Conservation (phyloP, 35 echinoderm and acorn worm genomes). For the Apostichopus californicus region DNA sequence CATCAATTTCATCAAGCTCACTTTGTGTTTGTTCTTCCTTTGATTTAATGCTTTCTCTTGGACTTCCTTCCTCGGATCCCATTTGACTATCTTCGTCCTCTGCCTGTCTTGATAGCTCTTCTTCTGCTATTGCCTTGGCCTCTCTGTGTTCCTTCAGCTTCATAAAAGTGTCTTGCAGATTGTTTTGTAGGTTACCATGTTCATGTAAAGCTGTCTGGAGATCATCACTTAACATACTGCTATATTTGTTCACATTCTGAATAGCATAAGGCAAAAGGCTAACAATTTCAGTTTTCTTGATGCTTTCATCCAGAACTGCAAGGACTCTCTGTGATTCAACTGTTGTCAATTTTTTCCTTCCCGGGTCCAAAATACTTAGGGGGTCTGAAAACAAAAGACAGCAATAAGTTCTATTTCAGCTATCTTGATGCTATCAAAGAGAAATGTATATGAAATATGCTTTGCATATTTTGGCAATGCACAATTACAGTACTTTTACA, state of each 20-base stretch:
- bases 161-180: conserved; percentile 60
- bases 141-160: conserved; percentile 58
- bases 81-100: conserved; percentile 23
- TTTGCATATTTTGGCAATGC: neutral
- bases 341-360: conserved; percentile 94
- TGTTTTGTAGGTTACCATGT: conserved; percentile 71
- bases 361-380: conserved; percentile 92
- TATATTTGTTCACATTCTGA: conserved; percentile 84
- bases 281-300: conserved; percentile 80
- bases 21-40: conserved; percentile 1
- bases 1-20: conserved; percentile 19
- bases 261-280: conserved; percentile 75
- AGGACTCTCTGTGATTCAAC: conserved; percentile 93
- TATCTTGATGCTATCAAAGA: no score
- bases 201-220: conserved; percentile 69
- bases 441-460: neutral
- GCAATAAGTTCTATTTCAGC: neutral
- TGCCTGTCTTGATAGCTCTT: conserved; percentile 2
- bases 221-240: conserved; percentile 71
- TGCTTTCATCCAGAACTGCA: conserved; percentile 86
- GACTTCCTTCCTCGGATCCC: conserved; percentile 37
- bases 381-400: conserved; percentile 61
- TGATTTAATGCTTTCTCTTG: conserved; percentile 48
- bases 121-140: conserved; percentile 5
- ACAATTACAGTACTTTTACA: no score